Percentiles rank a stretch among this genome's conserved stretches.
These are phyloP conservation scores for Polia nebulosa DNA, from an alignment of 2,888 invertebrate genomes.

Conservation along the genomic window DNA sequence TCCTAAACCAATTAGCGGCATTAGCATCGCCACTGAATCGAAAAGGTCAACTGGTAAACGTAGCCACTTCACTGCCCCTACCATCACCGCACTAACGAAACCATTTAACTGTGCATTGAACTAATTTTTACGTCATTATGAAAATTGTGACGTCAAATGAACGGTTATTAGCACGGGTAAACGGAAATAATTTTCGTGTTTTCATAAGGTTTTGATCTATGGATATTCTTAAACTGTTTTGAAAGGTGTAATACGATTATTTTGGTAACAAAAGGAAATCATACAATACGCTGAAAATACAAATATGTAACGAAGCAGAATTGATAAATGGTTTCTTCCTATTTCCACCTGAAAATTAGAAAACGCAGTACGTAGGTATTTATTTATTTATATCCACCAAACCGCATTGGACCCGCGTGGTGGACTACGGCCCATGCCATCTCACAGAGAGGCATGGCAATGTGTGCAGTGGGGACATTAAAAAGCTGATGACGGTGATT, in stretches of 20 bases:
- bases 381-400: too few species aligned
- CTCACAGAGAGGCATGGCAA: too few species aligned
- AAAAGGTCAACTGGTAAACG: slow-evolving; percentile 48
- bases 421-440: too few species aligned
- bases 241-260: neutral
- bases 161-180: neutral
- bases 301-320: neutral
- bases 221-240: neutral
- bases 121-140: slow-evolving; percentile 25
- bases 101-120: slow-evolving; percentile 31
- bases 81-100: slow-evolving; percentile 30
- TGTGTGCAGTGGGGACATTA: too few species aligned
- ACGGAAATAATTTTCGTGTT: neutral
- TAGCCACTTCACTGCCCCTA: slow-evolving; percentile 39
- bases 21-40: slow-evolving; percentile 18
- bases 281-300: neutral
- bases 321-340: neutral
- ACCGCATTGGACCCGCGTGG: too few species aligned
- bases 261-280: neutral
- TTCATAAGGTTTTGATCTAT: neutral
- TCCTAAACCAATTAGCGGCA: slow-evolving; percentile 23
- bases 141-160: neutral
- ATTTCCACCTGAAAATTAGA: too few species aligned
- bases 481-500: too few species aligned
- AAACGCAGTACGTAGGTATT: too few species aligned